Base-by-base conservation (phyloP, 2,797 vertebrate species). In the Peromyscus melanophrys region DNA sequence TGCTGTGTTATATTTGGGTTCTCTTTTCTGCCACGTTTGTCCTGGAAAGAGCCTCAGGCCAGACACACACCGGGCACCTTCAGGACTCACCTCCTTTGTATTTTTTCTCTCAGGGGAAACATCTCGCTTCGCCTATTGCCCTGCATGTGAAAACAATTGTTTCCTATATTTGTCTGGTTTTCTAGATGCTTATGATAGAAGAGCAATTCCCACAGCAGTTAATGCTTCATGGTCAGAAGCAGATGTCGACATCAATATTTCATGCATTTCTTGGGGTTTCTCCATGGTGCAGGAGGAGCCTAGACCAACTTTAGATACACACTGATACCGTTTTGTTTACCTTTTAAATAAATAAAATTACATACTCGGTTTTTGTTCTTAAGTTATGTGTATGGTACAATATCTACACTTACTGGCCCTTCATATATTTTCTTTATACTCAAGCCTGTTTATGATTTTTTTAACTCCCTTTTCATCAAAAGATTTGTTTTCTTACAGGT, bases 231-330 rank as follows among this genome's bases (percentile, higher is more conserved):
- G 76, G 83, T 83, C 69, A 96, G 92, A 88, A 96, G 59, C 81
- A 96, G 71, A 89, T 78, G 49, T 94, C 78, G 67, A 49, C 34
- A 90, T 96, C 49, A 87, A 84, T 92, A 95, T 92, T 97, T 96
- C 61, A 78, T 86, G 59, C 77, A 92, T n/a, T 88, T 92, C 40
- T 52, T 73, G 95, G 40, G 37, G 61, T 93, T 75, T 49, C 21
- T 89, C 31, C 34, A 75, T 23, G 46, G 17, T 69, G 67, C 23
- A 63, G 19, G 75, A 8, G 34, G 81, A 29, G 17, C 21, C 65
- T 31, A 89, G 40, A 77, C 7, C 55, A 85, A 75, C 37, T 80
- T 96, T 77, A 75, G 55, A 95, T 46, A 49, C 11, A 86, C 43
- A 89, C 55, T 78, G 61, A n/a, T 59, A 78, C 23, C 46, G 85